Evolutionary conservation across 2,113 vertebrate species (phyloP).

Genomic region (Esox niger): DNA sequence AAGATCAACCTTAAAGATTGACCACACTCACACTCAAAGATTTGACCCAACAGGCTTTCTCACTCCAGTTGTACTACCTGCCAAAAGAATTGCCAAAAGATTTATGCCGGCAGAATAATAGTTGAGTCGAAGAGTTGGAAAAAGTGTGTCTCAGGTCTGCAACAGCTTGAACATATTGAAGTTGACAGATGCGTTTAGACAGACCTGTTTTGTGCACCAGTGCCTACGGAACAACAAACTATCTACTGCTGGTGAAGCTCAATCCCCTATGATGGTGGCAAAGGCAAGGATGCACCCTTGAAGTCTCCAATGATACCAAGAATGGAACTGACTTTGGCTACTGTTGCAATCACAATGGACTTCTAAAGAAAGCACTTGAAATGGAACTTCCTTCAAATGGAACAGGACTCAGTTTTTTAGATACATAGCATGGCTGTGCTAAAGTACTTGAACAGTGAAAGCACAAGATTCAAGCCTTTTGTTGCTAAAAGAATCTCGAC

Average conservation of each 20-base stretch:
- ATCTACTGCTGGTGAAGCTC: neutral
- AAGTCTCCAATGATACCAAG: no score
- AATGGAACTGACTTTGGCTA: no score
- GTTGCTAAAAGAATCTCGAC: constrained; percentile 7
- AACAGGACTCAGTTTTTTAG: constrained; percentile 21
- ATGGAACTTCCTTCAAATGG: no score
- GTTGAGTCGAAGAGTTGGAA: constrained; percentile 12
- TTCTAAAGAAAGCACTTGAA: constrained; percentile 35
- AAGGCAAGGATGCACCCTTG: constrained; percentile 33
- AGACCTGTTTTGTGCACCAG: constrained; percentile 12
- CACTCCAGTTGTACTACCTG: constrained; percentile 9
- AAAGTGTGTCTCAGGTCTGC: constrained; percentile 1
- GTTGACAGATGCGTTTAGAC: constrained; percentile 28
- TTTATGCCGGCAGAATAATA: constrained; percentile 5
- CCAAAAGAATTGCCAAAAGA: constrained; percentile 20
- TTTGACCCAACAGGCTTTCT: constrained; percentile 23
- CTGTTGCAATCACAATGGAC: constrained; percentile 33
- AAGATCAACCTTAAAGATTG: constrained; percentile 8
- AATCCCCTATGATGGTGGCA: constrained; percentile 22
- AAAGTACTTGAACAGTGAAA: constrained; percentile 22
- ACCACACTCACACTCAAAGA: constrained; percentile 19
- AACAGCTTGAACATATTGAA: constrained; percentile 16
- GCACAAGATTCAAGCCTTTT: constrained; percentile 22
- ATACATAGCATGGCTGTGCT: constrained; percentile 22
- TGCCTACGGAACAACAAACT: constrained; percentile 20